Evolutionary conservation across 1,140 invertebrate species (phyloP).

Genomic region (Xylocopa sonorina): DNA sequence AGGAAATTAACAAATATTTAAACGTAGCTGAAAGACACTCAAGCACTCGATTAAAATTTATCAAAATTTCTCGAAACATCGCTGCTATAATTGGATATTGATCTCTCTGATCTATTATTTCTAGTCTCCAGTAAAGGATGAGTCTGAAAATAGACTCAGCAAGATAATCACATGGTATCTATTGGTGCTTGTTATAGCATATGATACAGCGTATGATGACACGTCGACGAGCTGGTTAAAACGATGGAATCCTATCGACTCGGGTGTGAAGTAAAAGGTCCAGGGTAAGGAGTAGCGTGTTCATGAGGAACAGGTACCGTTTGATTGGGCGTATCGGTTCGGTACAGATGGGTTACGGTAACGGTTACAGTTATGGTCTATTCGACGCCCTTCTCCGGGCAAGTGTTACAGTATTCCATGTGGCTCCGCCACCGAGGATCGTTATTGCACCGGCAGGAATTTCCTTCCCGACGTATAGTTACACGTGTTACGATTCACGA

Average conservation of each 20-base stretch:
- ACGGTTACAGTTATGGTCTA: slow-evolving; percentile 70
- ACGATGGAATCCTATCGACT: too few species aligned
- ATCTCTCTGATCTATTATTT: too few species aligned
- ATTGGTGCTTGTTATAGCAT: too few species aligned
- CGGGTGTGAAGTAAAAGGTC: neutral
- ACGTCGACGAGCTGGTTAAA: neutral
- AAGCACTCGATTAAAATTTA: too few species aligned
- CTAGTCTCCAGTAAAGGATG: too few species aligned
- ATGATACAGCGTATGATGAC: too few species aligned
- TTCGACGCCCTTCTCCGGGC: slow-evolving; percentile 52
- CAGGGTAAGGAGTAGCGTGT: neutral
- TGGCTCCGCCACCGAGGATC: slow-evolving; percentile 20
- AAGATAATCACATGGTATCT: too few species aligned
- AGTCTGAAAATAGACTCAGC: too few species aligned
- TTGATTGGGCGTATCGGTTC: slow-evolving; percentile 65
- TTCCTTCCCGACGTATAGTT: slow-evolving; percentile 34
- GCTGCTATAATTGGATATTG: too few species aligned
- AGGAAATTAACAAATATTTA: too few species aligned
- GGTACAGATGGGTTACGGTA: slow-evolving; percentile 64
- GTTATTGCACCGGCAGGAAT: slow-evolving; percentile 59
- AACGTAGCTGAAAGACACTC: too few species aligned
- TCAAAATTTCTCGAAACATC: too few species aligned
- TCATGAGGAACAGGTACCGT: slow-evolving; percentile 32
- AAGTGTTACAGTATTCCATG: slow-evolving; percentile 55
- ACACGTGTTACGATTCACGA: slow-evolving; percentile 27